These are phyloP conservation scores for Heliconius erato DNA, from an alignment of 2,888 invertebrate species.

Conservation along the genomic window DNA sequence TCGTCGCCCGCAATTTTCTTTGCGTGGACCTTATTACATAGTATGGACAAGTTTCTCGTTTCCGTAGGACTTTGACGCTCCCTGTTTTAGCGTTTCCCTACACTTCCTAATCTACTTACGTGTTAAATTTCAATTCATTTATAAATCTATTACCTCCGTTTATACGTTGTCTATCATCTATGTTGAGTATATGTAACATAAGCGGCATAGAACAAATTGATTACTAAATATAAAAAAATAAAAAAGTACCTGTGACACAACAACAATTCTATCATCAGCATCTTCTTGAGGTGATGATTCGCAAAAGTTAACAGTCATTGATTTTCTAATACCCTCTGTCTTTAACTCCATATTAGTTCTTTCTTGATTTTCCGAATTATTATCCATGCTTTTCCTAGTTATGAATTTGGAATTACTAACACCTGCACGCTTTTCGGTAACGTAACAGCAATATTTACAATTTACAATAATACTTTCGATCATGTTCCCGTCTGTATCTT, in stretches of 20 bases:
- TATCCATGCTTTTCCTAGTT: slow-evolving; percentile 63
- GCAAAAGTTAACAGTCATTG: slow-evolving; percentile 64
- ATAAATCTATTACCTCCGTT: too few species aligned
- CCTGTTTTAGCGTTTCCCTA: too few species aligned
- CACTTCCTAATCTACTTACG: too few species aligned
- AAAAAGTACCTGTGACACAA: slow-evolving; percentile 66
- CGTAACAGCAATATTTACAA: slow-evolving; percentile 69
- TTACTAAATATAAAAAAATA: slow-evolving; percentile 21
- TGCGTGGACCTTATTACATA: too few species aligned
- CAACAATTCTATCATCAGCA: slow-evolving; percentile 59
- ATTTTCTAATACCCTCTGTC: slow-evolving; percentile 47
- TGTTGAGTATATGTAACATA: too few species aligned
- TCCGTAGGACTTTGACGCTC: too few species aligned
- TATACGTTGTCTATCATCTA: too few species aligned
- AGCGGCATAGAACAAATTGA: too few species aligned
- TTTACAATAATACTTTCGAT: slow-evolving; percentile 54
- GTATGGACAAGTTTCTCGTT: too few species aligned
- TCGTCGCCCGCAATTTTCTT: neutral
- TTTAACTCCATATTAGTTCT: slow-evolving; percentile 53
- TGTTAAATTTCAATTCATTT: too few species aligned
- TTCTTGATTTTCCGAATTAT: slow-evolving; percentile 53
- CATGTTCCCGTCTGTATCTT: slow-evolving; percentile 51
- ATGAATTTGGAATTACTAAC: slow-evolving; percentile 57
- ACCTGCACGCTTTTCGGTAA: slow-evolving; percentile 40
- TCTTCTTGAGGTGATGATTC: slow-evolving; percentile 59